Conservation (phyloP, 2,888 invertebrate genomes). For the Thymelicus acteon region DNA sequence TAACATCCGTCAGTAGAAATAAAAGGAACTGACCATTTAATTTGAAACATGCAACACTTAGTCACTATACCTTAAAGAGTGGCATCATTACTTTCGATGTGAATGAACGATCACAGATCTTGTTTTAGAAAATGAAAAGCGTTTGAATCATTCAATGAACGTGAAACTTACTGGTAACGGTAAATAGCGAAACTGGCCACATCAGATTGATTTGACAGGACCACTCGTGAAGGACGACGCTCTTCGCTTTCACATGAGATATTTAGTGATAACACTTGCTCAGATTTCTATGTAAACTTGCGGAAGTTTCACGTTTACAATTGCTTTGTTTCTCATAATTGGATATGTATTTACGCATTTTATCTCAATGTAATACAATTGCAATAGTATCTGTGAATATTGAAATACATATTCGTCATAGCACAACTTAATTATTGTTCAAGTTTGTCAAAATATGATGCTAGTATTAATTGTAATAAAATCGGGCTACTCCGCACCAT, state of each 20-base stretch:
- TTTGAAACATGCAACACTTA: conserved; percentile 10
- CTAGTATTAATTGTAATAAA: no score
- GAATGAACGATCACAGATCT: conserved; percentile 32
- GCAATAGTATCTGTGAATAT: no score
- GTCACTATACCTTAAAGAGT: conserved; percentile 1
- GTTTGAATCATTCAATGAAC: conserved; percentile 36
- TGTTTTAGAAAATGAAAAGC: conserved; percentile 35
- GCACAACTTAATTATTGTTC: no score
- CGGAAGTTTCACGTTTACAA: not conserved
- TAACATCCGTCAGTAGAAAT: conserved; percentile 18
- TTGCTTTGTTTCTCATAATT: not conserved
- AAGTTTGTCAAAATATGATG: no score
- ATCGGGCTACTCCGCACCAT: no score
- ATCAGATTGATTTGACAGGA: conserved; percentile 42
- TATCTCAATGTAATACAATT: no score
- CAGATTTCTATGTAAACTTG: not conserved
- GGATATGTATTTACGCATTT: no score
- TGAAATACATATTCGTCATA: no score
- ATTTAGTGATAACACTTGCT: not conserved
- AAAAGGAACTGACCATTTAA: conserved; percentile 24
- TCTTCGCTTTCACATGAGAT: conserved; percentile 60
- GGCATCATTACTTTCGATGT: conserved; percentile 30
- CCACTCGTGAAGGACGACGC: conserved; percentile 50
- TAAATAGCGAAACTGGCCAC: conserved; percentile 22
- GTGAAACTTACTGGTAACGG: conserved; percentile 32